Conservation (phyloP, 2,888 invertebrate species). For the Heteromurus nitidus region DNA sequence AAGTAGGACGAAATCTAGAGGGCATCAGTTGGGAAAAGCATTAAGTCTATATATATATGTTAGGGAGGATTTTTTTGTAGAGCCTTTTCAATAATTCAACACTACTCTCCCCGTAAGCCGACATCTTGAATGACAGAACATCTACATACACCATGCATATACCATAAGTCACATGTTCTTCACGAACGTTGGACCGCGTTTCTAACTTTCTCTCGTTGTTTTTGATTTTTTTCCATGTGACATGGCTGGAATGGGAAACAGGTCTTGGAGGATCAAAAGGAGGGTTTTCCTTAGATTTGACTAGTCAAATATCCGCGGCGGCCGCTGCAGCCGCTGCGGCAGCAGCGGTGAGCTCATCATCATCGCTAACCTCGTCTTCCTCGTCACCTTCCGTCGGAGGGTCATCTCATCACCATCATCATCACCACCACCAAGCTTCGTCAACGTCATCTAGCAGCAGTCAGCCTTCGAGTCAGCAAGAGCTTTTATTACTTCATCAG, state of each 20-base stretch:
- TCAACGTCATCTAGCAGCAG: conserved; percentile 52
- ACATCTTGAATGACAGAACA: conserved; percentile 40
- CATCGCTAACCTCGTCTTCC: conserved; percentile 46
- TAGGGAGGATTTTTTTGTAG: not conserved
- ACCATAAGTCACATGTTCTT: not conserved
- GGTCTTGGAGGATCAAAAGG: conserved; percentile 65
- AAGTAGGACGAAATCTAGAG: too few species aligned
- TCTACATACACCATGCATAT: not conserved
- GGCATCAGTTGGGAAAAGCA: too few species aligned
- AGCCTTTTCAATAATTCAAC: conserved; percentile 56
- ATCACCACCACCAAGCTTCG: conserved; percentile 51
- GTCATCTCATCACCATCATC: conserved; percentile 59
- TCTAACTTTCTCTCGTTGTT: conserved; percentile 21
- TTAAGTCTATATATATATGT: not conserved
- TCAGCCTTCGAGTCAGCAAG: conserved; percentile 52
- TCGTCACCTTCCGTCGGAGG: conserved; percentile 47
- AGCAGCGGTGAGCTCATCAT: conserved; percentile 29
- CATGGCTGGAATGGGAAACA: too few species aligned
- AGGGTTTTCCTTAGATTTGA: conserved; percentile 64
- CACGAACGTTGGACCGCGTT: too few species aligned
- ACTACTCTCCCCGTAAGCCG: conserved; percentile 14
- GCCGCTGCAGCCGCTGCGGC: conserved; percentile 60
- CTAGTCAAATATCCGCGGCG: conserved; percentile 66
- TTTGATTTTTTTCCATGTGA: conserved; percentile 17
- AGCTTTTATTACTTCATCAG: conserved; percentile 53